phyloP scores from a whole-genome alignment of 2,888 invertebrate species.

The Apoderus coryli region DNA sequence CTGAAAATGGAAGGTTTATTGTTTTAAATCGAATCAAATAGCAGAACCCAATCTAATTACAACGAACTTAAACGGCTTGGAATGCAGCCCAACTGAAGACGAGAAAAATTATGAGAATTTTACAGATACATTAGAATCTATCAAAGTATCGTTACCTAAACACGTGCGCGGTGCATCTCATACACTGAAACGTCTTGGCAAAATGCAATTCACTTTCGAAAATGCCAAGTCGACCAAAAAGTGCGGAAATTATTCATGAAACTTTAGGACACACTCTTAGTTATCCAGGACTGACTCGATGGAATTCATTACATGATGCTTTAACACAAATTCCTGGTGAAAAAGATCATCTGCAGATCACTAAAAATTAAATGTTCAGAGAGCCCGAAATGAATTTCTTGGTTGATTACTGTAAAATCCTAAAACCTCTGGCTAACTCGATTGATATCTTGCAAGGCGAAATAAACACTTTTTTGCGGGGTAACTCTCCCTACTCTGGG shows the following conservation, averaged over 20 bases:
- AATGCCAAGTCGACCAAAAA: slow-evolving; percentile 15
- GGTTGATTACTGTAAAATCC: slow-evolving; percentile 11
- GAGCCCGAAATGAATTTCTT: slow-evolving; percentile 10
- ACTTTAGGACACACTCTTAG: slow-evolving; percentile 14
- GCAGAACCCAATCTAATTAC: too few relatives aligned
- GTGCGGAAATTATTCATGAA: slow-evolving; percentile 14
- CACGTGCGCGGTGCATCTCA: too few relatives aligned
- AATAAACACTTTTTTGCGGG: too few relatives aligned
- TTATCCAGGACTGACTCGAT: slow-evolving; percentile 14
- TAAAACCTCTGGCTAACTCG: slow-evolving; percentile 11
- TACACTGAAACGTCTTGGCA: too few relatives aligned
- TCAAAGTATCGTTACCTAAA: too few relatives aligned
- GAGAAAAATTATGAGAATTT: too few relatives aligned
- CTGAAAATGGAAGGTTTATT: too few relatives aligned
- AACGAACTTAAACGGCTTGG: too few relatives aligned
- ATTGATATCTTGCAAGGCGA: slow-evolving; percentile 14
- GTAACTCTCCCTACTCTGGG: slow-evolving; percentile 6
- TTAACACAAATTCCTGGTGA: slow-evolving; percentile 12
- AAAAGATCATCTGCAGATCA: slow-evolving; percentile 10
- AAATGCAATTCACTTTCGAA: slow-evolving; percentile 15
- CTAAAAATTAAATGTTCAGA: slow-evolving; percentile 7
- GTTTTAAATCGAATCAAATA: too few relatives aligned
- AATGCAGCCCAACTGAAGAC: too few relatives aligned
- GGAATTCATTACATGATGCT: slow-evolving; percentile 14
- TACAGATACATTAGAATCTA: too few relatives aligned